phyloP scores from a whole-genome alignment of 2,888 invertebrate genomes.

The Tanypteryx hageni region DNA sequence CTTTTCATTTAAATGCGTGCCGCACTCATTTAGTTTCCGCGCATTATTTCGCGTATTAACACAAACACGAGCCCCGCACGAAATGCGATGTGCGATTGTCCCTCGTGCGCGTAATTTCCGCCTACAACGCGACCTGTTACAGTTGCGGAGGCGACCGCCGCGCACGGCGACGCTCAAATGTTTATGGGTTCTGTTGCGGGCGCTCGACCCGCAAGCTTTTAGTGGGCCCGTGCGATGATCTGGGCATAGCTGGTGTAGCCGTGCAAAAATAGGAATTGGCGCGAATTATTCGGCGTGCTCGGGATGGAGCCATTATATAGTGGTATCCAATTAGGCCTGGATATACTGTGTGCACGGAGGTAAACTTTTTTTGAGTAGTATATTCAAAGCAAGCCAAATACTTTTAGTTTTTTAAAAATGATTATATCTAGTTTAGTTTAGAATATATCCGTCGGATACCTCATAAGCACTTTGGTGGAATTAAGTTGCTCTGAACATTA shows the following conservation, averaged over 20 bases:
- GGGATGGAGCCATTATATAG: too few species aligned
- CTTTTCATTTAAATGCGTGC: background rate
- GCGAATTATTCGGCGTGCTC: too few species aligned
- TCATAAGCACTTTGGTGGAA: too few species aligned
- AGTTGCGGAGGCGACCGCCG: background rate
- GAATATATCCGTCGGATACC: too few species aligned
- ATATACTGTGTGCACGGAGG: too few species aligned
- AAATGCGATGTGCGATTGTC: background rate
- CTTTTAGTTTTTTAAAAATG: too few species aligned
- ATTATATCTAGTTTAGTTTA: too few species aligned
- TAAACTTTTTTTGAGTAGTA: too few species aligned
- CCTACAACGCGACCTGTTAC: background rate
- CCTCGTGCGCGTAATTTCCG: background rate
- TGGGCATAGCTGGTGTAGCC: background rate
- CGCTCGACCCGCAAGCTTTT: background rate
- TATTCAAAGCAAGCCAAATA: too few species aligned
- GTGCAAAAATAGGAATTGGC: background rate
- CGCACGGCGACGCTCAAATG: background rate
- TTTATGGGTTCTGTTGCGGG: background rate
- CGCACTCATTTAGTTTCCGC: background rate
- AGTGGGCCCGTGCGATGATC: background rate
- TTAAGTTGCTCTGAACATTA: too few species aligned
- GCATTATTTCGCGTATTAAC: background rate
- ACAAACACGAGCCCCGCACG: background rate
- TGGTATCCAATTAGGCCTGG: too few species aligned